Base-by-base conservation (phyloP, 2,888 invertebrate species). In the Antheraea yamamai region DNA sequence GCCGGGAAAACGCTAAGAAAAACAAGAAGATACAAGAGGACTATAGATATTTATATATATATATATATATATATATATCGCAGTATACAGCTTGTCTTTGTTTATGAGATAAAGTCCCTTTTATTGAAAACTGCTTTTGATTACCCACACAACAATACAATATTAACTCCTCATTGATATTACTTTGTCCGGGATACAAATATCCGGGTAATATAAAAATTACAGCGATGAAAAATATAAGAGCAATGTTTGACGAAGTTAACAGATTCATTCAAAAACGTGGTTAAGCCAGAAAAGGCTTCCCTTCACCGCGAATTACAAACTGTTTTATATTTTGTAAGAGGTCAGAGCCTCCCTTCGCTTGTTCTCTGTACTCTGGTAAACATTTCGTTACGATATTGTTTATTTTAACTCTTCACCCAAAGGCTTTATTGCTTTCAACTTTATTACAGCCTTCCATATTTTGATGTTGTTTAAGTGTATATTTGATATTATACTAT, bases 331-430 rank as follows among this genome's bases (percentile, higher is more conserved):
- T 30, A 66, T 30, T 30, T 66, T 66, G 64, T 30, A 66, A 30
- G 26, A 66, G 20, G 6, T 26, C 16, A 26, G 18, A 30, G 16
- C 61, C 10, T 7, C 61, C 61, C 10, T 23, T 18, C 7, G 61
- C 30, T 18, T 66, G 23, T 23, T 20, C 3, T 23, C 61, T 12
- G 14, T 26, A 26, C 16, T 1, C 64, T 26, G 64, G 30, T 66
- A 66, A 66, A 66, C 64, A 66, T 66, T 66, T 66, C 30, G 64
- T 66, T 30, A 30, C 64, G 26, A 30, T 70, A 39, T 70, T 70
- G 70, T 70, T 70, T 70, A 39, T 70, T 70, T 70, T 70, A 70
- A 39, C 70, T 70, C 39, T 39, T 70, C 35, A n/a, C 35, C 70
- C 70, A 10, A 39, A 70, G n/a, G 70, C 26, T 66, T 66, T 66